Evolutionary conservation across 2,888 invertebrate genomes (phyloP), one percentile per base, ranked within the genome.

Genomic region (Nymphalis polychloros): DNA sequence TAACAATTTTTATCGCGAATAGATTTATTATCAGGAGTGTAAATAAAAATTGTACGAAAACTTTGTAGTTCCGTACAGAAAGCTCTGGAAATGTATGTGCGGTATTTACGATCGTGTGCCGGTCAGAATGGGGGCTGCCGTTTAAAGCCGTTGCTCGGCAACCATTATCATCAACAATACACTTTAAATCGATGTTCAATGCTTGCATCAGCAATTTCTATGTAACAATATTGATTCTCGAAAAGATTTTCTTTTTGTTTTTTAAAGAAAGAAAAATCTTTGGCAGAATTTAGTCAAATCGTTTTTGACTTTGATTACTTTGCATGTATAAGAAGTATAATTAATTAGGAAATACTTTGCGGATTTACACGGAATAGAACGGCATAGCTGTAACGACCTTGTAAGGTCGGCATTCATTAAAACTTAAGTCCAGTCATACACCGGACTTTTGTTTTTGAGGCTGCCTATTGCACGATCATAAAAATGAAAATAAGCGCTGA

Each of bases 121-220:
- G 20, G 20, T 41, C 46, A 17, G 66, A 71, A 71, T 63, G 72
- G 67, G 65, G 67, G 64, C 79, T 80, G 79, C 81, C 81, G 80
- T 83, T 82, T 79, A 67, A 72, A 71, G 41, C 67, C 55, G 89
- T 89, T 87, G 86, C 89, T 72, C 73, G 76, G 87, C 84, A 87
- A 88, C 89, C 75, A 73, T 69, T 69, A 64, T 57, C 67, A 63
- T 46, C 19, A 52, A 53, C 47, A 16, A 41, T 41, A 13, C 10
- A 19, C 19, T n/a, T 31, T 31, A 55, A 55, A 55, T 31, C 31
- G n/a, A 31, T 27, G 7, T 6, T 17, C 8, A n/a, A 31, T 27
- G 27, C 13, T 41, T 41, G 41, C 41, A 41, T 13, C 4, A 4
- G 13, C 10, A 31, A 41, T 13, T 13, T 41, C 41, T 13, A 13